Base-by-base conservation (phyloP, 2,888 invertebrate species). In the Yponomeuta evonymella region DNA sequence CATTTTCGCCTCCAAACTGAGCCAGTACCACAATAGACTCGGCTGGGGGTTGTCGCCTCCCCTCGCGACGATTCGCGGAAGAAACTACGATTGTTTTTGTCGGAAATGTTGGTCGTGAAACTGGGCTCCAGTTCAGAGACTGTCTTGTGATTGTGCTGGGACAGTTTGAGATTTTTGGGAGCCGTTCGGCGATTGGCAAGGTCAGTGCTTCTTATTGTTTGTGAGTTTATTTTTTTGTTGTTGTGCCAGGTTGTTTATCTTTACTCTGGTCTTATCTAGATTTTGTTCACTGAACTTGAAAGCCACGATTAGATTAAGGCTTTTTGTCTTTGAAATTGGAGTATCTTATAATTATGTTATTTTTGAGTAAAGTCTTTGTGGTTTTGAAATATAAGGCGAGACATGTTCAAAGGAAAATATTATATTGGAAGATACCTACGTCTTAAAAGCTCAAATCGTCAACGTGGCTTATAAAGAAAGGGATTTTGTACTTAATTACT, bases 11-110 rank as follows among this genome's bases (percentile, higher is more conserved):
- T 23, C 29, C 30, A 15, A 58, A 58, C 65, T 12, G 12, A 36
- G 67, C 23, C 67, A 67, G 67, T 67, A 23, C 23, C 67, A 67
- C 67, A 67, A 67, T 43, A 9, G 67, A 48, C 8, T 36, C 67
- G 48, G 67, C 9, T n/a, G 67, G 23, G 67, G 67, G 36, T 12
- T 23, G 67, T 67, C 36, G 67, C 43, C 43, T 67, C 67, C 48
- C 36, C 43, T n/a, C 15, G 36, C 11, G n/a, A 8, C 48, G 48
- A 43, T 48, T 48, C 23, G 48, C 67, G 67, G 48, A 43, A 67
- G n/a, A 67, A 36, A 67, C 36, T 67, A 12, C 67, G 67, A n/a
- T n/a, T 33, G 67, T 15, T 36, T 33, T 67, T 5, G 51, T 65
- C 12, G 63, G 33, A 67, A 67, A 67, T 43, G 3, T 36, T 67